These are phyloP conservation scores for Pangasius mekongensis DNA, from an alignment of 2,797 vertebrate genomes.

Conservation along the genomic window DNA sequence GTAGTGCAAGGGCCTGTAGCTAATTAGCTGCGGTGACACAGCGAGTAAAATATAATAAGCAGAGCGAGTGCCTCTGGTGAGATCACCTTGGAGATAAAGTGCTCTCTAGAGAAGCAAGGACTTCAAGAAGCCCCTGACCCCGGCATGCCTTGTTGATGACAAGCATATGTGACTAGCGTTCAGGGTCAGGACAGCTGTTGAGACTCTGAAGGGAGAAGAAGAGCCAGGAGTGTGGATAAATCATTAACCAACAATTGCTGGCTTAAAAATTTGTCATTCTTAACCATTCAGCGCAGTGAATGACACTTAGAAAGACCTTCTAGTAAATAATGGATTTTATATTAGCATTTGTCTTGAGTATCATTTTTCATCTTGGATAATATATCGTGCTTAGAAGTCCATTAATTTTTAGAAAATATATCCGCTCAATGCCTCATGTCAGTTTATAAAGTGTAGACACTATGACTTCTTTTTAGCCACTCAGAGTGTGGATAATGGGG, in stretches of 20 bases:
- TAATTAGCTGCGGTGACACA: slow-evolving; percentile 78
- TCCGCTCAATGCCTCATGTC: not conserved
- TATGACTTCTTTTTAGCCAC: not conserved
- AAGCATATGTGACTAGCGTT: slow-evolving; percentile 79
- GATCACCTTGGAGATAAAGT: slow-evolving; percentile 78
- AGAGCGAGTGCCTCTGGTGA: slow-evolving; percentile 72
- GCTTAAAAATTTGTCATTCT: slow-evolving; percentile 15
- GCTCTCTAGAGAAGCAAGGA: slow-evolving; percentile 73
- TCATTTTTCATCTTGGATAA: slow-evolving; percentile 7
- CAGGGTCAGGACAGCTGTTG: slow-evolving; percentile 74
- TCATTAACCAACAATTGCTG: slow-evolving; percentile 54
- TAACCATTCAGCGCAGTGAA: slow-evolving; percentile 5
- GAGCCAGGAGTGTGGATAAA: slow-evolving; percentile 59
- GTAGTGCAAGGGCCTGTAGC: slow-evolving; percentile 76
- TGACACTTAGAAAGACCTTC: not conserved
- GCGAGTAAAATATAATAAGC: slow-evolving; percentile 81
- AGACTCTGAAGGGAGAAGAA: slow-evolving; percentile 26
- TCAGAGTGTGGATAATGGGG: not conserved
- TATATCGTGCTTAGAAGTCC: not conserved
- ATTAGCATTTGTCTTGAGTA: not conserved
- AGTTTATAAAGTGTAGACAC: not conserved
- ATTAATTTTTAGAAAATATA: not conserved
- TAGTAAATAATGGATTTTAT: slow-evolving; percentile 11
- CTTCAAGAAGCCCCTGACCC: slow-evolving; percentile 83
- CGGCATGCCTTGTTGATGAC: slow-evolving; percentile 78